phyloP scores from a whole-genome alignment of 2,888 invertebrate genomes.

The Zonitis immaculata region DNA sequence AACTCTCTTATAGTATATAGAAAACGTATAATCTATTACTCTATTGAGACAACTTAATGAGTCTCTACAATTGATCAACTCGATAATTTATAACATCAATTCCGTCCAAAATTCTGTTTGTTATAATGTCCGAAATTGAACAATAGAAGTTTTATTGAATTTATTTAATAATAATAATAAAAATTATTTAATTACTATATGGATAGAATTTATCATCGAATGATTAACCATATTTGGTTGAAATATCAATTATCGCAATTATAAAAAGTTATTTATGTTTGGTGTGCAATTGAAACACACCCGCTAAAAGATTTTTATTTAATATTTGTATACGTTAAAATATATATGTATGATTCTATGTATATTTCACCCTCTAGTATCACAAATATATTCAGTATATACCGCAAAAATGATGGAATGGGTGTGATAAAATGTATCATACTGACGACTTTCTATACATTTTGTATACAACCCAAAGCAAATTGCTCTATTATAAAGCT shows the following conservation, averaged over 20 bases:
- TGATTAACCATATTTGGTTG: background rate
- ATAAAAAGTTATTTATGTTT: background rate
- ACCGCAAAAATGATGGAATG: constrained; percentile 2
- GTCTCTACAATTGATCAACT: constrained; percentile 25
- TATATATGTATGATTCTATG: constrained; percentile 9
- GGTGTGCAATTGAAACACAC: background rate
- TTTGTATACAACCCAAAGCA: constrained; percentile 11
- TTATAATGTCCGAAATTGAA: too few relatives aligned
- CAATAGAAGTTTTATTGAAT: too few relatives aligned
- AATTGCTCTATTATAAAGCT: constrained; percentile 17
- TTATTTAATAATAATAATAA: too few relatives aligned
- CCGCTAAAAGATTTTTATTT: constrained; percentile 5
- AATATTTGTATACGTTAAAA: constrained; percentile 7
- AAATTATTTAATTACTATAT: background rate
- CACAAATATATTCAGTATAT: background rate
- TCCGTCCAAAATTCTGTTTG: constrained; percentile 13
- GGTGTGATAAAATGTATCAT: constrained; percentile 11
- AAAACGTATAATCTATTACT: constrained; percentile 26
- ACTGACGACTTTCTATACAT: constrained; percentile 7
- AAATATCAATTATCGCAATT: constrained; percentile 1
- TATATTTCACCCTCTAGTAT: constrained; percentile 1
- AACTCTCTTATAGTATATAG: constrained; percentile 9
- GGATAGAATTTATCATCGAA: background rate
- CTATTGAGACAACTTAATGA: constrained; percentile 29
- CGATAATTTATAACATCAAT: constrained; percentile 17